Evolutionary conservation across 2,113 vertebrate species (phyloP).

Genomic region (Romanogobio albipinnatus): DNA sequence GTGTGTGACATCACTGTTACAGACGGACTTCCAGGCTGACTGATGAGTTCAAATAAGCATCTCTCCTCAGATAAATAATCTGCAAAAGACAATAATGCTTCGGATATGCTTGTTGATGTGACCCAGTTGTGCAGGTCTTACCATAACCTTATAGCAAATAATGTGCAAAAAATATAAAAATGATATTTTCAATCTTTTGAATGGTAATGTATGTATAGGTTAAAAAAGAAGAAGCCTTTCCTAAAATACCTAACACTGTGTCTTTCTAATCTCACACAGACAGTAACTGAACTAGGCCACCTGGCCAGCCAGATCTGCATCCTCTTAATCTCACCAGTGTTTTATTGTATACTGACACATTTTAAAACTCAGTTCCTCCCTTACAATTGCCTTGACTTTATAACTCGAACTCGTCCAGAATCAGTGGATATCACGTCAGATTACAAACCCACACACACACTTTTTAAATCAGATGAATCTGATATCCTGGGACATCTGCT

Average conservation of each 20-base stretch:
- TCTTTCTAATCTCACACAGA: not conserved
- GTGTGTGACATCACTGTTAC: not conserved
- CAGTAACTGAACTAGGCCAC: constrained; percentile 18
- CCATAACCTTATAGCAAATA: too few relatives aligned
- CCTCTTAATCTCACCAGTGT: not conserved
- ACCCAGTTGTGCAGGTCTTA: not conserved
- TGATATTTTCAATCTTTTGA: not conserved
- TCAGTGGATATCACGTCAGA: not conserved
- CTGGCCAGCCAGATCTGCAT: not conserved
- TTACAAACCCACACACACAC: not conserved
- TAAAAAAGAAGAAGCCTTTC: too few relatives aligned
- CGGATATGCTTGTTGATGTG: not conserved
- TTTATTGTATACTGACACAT: not conserved
- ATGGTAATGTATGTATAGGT: not conserved
- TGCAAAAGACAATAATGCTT: not conserved
- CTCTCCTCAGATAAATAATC: not conserved
- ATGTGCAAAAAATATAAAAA: too few relatives aligned
- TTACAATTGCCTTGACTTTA: not conserved
- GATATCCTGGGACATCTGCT: not conserved
- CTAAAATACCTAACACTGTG: not conserved
- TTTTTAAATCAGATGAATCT: not conserved
- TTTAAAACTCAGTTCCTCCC: constrained; percentile 19
- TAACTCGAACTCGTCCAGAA: not conserved
- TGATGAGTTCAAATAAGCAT: not conserved
- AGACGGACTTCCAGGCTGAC: not conserved